These are phyloP conservation scores for Isaurus tuberculatus DNA, from an alignment of 92 coral and sea anemone genomes.

Conservation along the genomic window DNA sequence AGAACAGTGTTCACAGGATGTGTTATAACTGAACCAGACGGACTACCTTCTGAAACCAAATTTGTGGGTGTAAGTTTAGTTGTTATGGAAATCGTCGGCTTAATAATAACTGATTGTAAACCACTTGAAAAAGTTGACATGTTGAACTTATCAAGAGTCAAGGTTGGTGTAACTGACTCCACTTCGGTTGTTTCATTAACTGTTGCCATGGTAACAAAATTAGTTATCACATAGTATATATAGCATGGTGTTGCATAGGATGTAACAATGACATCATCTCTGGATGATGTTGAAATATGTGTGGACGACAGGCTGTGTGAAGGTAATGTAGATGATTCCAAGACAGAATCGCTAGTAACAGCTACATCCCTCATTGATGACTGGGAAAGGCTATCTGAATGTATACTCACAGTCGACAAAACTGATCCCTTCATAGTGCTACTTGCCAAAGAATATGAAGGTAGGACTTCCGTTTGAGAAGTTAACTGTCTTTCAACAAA, in stretches of 20 bases:
- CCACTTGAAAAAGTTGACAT: slow-evolving; percentile 21
- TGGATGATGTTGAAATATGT: slow-evolving; percentile 19
- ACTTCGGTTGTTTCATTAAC: slow-evolving; percentile 53
- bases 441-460: neutral
- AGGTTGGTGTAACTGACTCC: slow-evolving; percentile 49
- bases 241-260: slow-evolving; percentile 80
- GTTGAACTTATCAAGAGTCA: slow-evolving; percentile 55
- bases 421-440: neutral
- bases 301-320: slow-evolving; percentile 20
- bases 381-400: neutral
- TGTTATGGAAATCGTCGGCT: slow-evolving; percentile 49
- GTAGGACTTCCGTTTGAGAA: neutral
- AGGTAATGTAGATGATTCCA: neutral
- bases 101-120: slow-evolving; percentile 51
- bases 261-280: slow-evolving; percentile 55
- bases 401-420: neutral
- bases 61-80: neutral
- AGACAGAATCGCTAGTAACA: neutral
- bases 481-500: neutral
- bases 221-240: slow-evolving; percentile 77
- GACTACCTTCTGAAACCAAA: no score
- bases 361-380: neutral
- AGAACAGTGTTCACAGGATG: neutral
- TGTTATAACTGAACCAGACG: slow-evolving; percentile 3
- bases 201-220: slow-evolving; percentile 67